Percentiles rank a stretch among this genome's conserved stretches.
Conservation (phyloP, 1,140 invertebrate genomes). For the Cotesia vestalis region DNA sequence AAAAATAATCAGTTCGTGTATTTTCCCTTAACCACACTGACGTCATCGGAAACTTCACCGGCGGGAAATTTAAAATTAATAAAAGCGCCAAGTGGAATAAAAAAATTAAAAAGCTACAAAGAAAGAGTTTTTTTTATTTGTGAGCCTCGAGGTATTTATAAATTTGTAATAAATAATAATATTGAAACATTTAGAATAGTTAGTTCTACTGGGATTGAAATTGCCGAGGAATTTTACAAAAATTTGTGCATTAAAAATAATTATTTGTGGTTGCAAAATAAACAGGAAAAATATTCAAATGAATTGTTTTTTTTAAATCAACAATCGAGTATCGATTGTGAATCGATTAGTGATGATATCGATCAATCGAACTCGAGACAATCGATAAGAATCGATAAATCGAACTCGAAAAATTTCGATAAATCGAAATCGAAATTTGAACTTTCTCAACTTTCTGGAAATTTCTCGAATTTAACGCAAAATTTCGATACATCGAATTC, state of each 20-base stretch:
- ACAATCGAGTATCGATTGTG: too few relatives aligned
- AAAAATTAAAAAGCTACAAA: slow-evolving; percentile 46
- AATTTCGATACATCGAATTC: too few relatives aligned
- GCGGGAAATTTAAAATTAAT: not conserved
- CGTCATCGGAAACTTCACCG: not conserved
- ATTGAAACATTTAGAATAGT: slow-evolving; percentile 42
- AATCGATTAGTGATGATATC: too few relatives aligned
- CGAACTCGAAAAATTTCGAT: too few relatives aligned
- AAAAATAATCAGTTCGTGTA: slow-evolving; percentile 42
- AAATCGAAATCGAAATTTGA: too few relatives aligned
- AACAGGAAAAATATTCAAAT: slow-evolving; percentile 42
- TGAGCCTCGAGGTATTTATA: slow-evolving; percentile 51
- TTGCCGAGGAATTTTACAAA: slow-evolving; percentile 47
- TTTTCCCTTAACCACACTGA: slow-evolving; percentile 43
- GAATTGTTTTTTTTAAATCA: slow-evolving; percentile 37
- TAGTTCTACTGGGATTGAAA: slow-evolving; percentile 48
- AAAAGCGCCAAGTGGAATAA: slow-evolving; percentile 47
- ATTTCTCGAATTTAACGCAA: too few relatives aligned
- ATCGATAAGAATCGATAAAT: too few relatives aligned
- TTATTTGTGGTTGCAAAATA: slow-evolving; percentile 49
- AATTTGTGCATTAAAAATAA: slow-evolving; percentile 41
- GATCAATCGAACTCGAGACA: too few relatives aligned
- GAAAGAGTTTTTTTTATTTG: slow-evolving; percentile 53
- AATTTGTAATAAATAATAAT: slow-evolving; percentile 44
- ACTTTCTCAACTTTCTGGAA: too few relatives aligned